Conservation (phyloP, 2,888 invertebrate species). For the Nomada ferruginata region DNA sequence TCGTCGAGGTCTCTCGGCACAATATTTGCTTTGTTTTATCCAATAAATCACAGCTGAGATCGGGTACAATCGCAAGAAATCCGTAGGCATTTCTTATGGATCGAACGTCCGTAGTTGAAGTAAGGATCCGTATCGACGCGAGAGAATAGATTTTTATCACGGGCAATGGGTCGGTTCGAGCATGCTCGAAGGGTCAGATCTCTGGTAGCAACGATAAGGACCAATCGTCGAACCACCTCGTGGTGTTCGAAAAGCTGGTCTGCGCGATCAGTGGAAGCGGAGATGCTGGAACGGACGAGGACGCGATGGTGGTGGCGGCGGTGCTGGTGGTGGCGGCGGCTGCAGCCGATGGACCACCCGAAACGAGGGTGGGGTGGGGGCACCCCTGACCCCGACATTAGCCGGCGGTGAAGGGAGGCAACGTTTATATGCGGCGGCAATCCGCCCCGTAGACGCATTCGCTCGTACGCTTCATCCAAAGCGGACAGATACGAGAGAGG, state of each 20-base stretch:
- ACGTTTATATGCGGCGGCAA: conserved; percentile 83
- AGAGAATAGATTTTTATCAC: not conserved
- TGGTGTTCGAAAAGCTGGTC: conserved; percentile 43
- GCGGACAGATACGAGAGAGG: conserved; percentile 77
- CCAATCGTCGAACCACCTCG: conserved; percentile 12
- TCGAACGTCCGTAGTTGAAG: too few relatives aligned
- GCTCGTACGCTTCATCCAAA: conserved; percentile 83
- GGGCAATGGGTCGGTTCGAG: not conserved
- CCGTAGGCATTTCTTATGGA: too few relatives aligned
- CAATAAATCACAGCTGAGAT: too few relatives aligned
- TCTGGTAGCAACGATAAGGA: not conserved
- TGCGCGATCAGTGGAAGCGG: conserved; percentile 66
- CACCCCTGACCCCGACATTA: conserved; percentile 83
- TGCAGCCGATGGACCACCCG: conserved; percentile 77
- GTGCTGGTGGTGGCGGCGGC: conserved; percentile 51
- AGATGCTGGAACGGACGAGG: conserved; percentile 45
- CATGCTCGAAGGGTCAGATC: conserved; percentile 1
- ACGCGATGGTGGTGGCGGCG: conserved; percentile 42
- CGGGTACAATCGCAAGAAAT: too few relatives aligned
- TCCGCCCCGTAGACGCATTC: conserved; percentile 84
- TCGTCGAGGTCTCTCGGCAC: too few relatives aligned
- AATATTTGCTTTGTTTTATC: too few relatives aligned
- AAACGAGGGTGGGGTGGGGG: conserved; percentile 81
- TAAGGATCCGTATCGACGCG: not conserved
- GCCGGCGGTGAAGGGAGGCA: conserved; percentile 83